Evolutionary conservation across 2,888 invertebrate species (phyloP), one percentile per base, ranked within the genome.

Genomic region (Diachrysia chrysitis): DNA sequence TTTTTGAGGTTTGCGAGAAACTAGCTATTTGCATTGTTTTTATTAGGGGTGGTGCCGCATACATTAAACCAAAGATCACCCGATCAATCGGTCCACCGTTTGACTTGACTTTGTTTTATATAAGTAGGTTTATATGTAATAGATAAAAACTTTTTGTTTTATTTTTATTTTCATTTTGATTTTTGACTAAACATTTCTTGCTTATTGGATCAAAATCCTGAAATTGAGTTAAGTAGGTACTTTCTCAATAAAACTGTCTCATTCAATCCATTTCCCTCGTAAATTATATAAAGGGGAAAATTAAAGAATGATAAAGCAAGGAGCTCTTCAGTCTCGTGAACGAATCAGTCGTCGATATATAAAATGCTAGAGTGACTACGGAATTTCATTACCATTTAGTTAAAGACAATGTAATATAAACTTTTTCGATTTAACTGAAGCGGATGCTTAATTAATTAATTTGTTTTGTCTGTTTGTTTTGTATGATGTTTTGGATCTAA

Each of bases 231-330:
- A n/a, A n/a, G n/a, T n/a, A n/a, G n/a, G n/a, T n/a, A n/a, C n/a
- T n/a, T 71, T 67, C 58, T 63, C 76, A 71, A 76, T 78, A 76
- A 73, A 76, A 76, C 57, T 53, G 65, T 73, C 71, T 62, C 48
- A 58, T 19, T 67, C 59, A 56, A 17, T 67, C 58, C 53, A 65
- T 61, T 73, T 63, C 46, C 58, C 58, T 73, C 21, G 32, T 21
- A 71, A 76, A 79, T 81, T 71, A 72, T 59, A 71, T 65, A 71
- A 69, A 58, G 71, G 42, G 58, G 80, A 76, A 76, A 72, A 80
- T 76, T 69, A 63, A 72, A 64, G 70, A 55, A 72, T 69, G 68
- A 68, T 63, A 46, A 57, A 60, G 14, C 16, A 51, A 69, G 37
- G 32, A 53, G 56, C 57, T 19, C 21, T 37, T 53, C 35, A 53